Base-by-base conservation (phyloP, 2,888 invertebrate species). In the Synergus gifuensis region DNA sequence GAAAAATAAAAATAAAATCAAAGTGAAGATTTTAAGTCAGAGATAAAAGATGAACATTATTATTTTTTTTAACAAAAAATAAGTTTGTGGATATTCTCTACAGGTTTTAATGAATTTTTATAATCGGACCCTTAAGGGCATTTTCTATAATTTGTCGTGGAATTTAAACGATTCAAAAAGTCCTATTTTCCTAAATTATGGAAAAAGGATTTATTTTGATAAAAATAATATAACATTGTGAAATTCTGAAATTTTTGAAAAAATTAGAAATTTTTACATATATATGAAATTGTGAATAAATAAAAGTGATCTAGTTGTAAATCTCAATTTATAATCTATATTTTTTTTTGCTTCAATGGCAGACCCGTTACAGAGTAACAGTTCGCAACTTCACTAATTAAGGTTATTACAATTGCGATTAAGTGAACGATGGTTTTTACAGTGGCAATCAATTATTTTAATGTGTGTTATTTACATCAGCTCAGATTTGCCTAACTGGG, bases 391-490 rank as follows among this genome's bases (percentile, higher is more conserved):
- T 49, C 54, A 11, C 16, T 36, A 54, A 73, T 36, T 9, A 49
- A 4, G 73, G 36, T 73, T 73, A 54, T 73, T 73, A 49, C 16
- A 73, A 49, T 14, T 28, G n/a, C 28, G 49, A 73, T 73, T 73
- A 73, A 36, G 36, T 73, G 4, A 54, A 73, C 9, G 49, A 73
- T 73, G 36, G 54, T 73, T 73, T 73, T 73, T 16, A 36, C 73
- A 36, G 49, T 73, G 49, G 22, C n/a, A 73, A 49, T 49, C 73
- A 69, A 69, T 69, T 69, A 73, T 36, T 73, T n/a, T 49, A 73
- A 73, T 49, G n/a, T 16, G n/a, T 49, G 73, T 36, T n/a, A 49
- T 73, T 66, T 18, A 66, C 18, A 46, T n/a, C 16, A 54, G 36
- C 11, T 49, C 14, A 73, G 28, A 36, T 73, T 73, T 49, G 8